Evolutionary conservation across 2,888 invertebrate genomes (phyloP).

Genomic region (Macrophya annulata): DNA sequence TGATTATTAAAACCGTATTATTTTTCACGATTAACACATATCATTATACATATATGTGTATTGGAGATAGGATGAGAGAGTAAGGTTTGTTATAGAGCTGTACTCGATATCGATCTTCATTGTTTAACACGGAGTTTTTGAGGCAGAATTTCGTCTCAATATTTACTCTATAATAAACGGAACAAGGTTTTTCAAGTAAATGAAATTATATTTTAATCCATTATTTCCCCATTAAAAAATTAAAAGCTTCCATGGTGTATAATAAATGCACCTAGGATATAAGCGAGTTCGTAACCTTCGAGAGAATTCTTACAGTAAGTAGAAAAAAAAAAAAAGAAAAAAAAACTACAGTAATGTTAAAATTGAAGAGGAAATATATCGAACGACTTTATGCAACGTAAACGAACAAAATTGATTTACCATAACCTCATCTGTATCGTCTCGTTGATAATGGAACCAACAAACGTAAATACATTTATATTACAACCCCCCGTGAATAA

Average conservation of each 20-base stretch:
- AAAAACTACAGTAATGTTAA: background rate
- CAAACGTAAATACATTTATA: background rate
- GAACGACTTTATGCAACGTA: background rate
- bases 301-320: background rate
- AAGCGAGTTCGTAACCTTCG: constrained; percentile 1
- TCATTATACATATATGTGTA: background rate
- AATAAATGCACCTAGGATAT: background rate
- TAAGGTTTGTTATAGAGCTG: background rate
- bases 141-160: background rate
- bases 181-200: constrained; percentile 3
- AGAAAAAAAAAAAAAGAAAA: no score
- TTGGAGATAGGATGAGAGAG: background rate
- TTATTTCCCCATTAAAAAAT: constrained; percentile 41
- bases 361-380: background rate
- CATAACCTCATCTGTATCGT: background rate
- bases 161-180: constrained; percentile 1
- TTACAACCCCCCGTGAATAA: constrained; percentile 1
- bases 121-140: constrained; percentile 1
- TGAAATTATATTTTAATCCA: constrained; percentile 38
- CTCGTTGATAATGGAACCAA: background rate
- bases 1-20: background rate
- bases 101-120: constrained; percentile 16
- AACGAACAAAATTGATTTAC: background rate
- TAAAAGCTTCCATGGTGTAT: constrained; percentile 22
- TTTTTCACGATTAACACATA: constrained; percentile 5